Evolutionary conservation across 1,140 invertebrate genomes (phyloP), one percentile per base, ranked within the genome.

Genomic region (Drosophila aff.): DNA sequence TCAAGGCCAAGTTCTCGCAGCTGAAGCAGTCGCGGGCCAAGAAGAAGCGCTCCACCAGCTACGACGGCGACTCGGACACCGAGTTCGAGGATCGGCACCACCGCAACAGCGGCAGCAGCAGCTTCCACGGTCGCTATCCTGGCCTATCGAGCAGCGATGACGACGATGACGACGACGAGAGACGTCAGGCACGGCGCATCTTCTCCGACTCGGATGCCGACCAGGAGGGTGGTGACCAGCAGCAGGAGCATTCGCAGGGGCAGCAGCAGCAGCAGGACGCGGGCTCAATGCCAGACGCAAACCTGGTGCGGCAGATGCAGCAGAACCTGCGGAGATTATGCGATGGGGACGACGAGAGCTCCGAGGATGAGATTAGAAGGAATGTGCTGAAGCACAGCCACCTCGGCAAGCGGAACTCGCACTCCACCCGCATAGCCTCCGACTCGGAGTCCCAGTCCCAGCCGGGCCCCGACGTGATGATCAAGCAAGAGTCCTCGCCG

Each of bases 1-100:
- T 98, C 21, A 97, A 97, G 92, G 97, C 97, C 21, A 98, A 98
- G 93, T 98, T 98, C 86, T 96, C 96, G 81, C 96, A 97, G 82
- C 91, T 98, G 41, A 98, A 98, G 91, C 96, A 98, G 92, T 97
- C 96, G 90, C 94, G 97, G 68, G 97, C 96, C 0, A 96, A 97
- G 92, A 98, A 98, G 94, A 97, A 97, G 92, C 95, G 97, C 66
- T 97, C 96, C 8, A 96, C 96, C 1, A 97, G 96, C 28, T 97
- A 96, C 95, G 97, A 98, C 85, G 97, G 97, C 67, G 96, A 96
- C 84, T 96, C 95, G 1, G 96, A 97, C 52, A 96, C 96, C 64
- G 94, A 96, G 79, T 95, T 95, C 9, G 95, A 95, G 44, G 93
- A 93, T 73, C 92, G 92, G 5, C 63, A 69, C 16, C 81, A 83